A percentile compares a stretch with the other conserved stretches of the same genome.
Evolutionary conservation across 1,140 invertebrate species (phyloP).

Genomic region (Bombus ignitus): DNA sequence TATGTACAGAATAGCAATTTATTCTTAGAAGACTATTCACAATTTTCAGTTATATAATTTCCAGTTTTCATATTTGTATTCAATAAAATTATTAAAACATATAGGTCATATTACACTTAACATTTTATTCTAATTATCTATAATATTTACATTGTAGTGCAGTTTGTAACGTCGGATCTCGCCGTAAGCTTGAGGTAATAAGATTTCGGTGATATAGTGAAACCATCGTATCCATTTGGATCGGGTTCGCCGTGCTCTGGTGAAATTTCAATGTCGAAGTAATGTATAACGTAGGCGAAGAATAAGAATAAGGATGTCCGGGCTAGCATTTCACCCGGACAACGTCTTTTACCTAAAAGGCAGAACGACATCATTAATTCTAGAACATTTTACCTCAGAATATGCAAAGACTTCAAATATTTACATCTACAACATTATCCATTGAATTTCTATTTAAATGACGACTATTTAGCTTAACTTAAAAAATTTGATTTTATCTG

Average conservation of each 20-base stretch:
- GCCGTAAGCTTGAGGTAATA: conserved; percentile 75
- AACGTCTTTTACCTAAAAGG: conserved; percentile 85
- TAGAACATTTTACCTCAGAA: neutral
- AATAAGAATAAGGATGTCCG: conserved; percentile 84
- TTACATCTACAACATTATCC: neutral
- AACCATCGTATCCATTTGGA: conserved; percentile 80
- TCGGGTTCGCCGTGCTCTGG: conserved; percentile 72
- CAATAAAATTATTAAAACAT: neutral
- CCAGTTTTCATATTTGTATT: neutral
- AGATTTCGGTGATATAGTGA: conserved; percentile 82
- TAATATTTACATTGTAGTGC: neutral
- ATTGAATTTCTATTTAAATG: conserved; percentile 3
- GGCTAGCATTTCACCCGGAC: conserved; percentile 85
- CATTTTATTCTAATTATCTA: neutral
- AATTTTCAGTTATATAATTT: neutral
- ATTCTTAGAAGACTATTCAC: neutral
- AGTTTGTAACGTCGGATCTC: conserved; percentile 13
- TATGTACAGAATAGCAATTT: neutral
- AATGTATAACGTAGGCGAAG: conserved; percentile 82
- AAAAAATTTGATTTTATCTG: neutral
- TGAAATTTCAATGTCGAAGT: conserved; percentile 80
- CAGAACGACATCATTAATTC: neutral
- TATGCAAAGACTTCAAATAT: neutral
- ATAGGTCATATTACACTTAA: neutral
- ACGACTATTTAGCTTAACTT: too few relatives aligned